Evolutionary conservation across 2,888 invertebrate genomes (phyloP), one percentile per base, ranked within the genome.

Genomic region (Rhopalosiphum nymphaeae): DNA sequence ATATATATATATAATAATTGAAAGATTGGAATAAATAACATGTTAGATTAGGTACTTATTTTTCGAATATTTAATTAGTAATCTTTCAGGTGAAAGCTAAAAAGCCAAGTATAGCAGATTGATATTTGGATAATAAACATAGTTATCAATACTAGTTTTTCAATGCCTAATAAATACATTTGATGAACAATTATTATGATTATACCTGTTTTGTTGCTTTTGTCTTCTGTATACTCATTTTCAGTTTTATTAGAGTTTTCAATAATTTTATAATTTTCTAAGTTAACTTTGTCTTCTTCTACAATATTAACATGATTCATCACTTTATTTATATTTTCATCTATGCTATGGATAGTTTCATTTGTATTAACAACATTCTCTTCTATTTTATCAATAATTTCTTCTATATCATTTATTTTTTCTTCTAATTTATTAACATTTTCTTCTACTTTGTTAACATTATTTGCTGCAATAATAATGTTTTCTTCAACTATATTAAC

Each of bases 201-300:
- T 86, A 44, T 86, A 91, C 86, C 61, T 46, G 84, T 7, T 94
- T 46, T 16, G 11, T 78, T 42, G 11, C 46, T 53, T 25, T 61
- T 2, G 86, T 90, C 26, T n/a, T 86, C 49, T 49, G 85, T 90
- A n/a, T 5, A 42, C 36, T 85, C 85, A 42, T 49, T 16, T 49
- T 57, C 42, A 29, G 16, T 67, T 25, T n/a, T 78, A 36, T 86
- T 44, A 91, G n/a, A 86, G 67, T 89, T 67, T 88, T 93, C 92
- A 92, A 56, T 89, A 46, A 46, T 44, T 87, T 88, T 44, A 25
- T 53, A 13, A 25, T 88, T 67, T 42, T 88, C 53, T 61, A 61
- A 5, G 2, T 89, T 11, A 46, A 44, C 61, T 46, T 46, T 21
- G 46, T 46, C 67, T 89, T 44, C 36, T 26, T 7, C 21, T 42